Conservation (phyloP, 2,113 vertebrate genomes). For the Bubalus kerabau region DNA sequence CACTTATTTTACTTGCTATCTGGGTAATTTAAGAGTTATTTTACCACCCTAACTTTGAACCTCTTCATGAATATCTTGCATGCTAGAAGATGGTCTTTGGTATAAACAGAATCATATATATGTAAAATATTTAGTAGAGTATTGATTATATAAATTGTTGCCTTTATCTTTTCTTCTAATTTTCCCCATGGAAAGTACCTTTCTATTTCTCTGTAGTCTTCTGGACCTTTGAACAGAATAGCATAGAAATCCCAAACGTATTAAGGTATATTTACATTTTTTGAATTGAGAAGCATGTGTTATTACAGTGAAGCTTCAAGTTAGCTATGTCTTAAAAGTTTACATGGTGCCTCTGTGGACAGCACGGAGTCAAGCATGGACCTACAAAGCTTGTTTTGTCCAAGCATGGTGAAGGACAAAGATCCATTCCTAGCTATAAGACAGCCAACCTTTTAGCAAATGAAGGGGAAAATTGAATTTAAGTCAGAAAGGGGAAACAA, state of each 20-base stretch:
- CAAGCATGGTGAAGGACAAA: constrained; percentile 10
- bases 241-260: background rate
- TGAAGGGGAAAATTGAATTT: constrained; percentile 64
- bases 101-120: background rate
- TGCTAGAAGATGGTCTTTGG: background rate
- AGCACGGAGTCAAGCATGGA: background rate
- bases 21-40: background rate
- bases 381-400: background rate
- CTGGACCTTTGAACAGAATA: background rate
- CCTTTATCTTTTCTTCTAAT: background rate
- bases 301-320: background rate
- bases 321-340: background rate
- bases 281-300: background rate
- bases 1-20: background rate
- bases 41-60: background rate
- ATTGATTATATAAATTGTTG: background rate
- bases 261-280: background rate
- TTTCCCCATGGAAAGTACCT: background rate
- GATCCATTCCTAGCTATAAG: background rate
- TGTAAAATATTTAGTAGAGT: background rate
- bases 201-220: background rate
- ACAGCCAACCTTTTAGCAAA: constrained; percentile 63
- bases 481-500: constrained; percentile 51
- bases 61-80: background rate
- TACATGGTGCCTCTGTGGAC: background rate